Conservation (phyloP, 2,888 invertebrate species). For the Sisyra nigra region DNA sequence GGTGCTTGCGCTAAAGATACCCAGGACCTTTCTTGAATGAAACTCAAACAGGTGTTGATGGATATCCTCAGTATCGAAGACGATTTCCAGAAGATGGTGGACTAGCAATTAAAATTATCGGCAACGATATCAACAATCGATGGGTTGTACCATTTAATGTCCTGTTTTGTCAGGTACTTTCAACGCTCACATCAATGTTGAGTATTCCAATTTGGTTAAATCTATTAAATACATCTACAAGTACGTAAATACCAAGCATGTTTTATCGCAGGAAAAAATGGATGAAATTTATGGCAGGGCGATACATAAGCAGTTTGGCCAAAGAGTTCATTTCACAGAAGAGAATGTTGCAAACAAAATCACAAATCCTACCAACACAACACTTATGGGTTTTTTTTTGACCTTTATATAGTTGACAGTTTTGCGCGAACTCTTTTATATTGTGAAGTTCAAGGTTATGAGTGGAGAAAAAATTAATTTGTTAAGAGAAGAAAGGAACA, state of each 20-base stretch:
- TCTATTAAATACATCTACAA: too few relatives aligned
- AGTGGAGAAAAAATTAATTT: slow-evolving; percentile 11
- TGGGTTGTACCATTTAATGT: slow-evolving; percentile 7
- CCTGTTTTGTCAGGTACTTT: not conserved
- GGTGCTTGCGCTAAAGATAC: too few relatives aligned
- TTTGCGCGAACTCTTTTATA: slow-evolving; percentile 16
- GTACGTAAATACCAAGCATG: slow-evolving; percentile 5
- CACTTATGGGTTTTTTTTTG: slow-evolving; percentile 21
- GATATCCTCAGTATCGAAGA: slow-evolving; percentile 20
- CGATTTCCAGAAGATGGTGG: slow-evolving; percentile 6
- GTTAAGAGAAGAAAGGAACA: slow-evolving; percentile 12
- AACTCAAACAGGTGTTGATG: slow-evolving; percentile 17
- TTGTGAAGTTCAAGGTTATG: slow-evolving; percentile 17
- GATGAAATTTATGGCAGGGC: not conserved
- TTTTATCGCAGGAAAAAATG: slow-evolving; percentile 1
- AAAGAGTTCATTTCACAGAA: slow-evolving; percentile 12
- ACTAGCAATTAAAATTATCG: slow-evolving; percentile 1
- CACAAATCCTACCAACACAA: slow-evolving; percentile 14
- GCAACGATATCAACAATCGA: slow-evolving; percentile 3
- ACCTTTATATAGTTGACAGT: slow-evolving; percentile 18
- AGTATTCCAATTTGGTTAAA: too few relatives aligned
- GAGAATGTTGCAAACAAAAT: slow-evolving; percentile 12
- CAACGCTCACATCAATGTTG: too few relatives aligned
- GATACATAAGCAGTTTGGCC: slow-evolving; percentile 6
- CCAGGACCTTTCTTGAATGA: slow-evolving; percentile 17